Conservation (phyloP, 2,888 invertebrate species). For the Harpalus rufipes region DNA sequence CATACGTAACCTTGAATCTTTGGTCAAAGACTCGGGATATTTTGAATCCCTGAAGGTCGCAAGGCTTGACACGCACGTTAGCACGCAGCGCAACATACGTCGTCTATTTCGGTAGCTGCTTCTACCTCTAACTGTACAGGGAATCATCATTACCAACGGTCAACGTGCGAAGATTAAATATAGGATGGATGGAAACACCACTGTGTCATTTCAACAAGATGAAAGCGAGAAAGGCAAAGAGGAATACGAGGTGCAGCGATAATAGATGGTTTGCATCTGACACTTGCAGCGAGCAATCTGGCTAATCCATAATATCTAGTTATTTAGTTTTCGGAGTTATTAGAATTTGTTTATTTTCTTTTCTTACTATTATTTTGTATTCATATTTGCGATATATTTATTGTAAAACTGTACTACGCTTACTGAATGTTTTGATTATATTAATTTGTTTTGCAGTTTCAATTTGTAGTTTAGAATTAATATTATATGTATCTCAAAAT, state of each 20-base stretch:
- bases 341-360: too few relatives aligned
- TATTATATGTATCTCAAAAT: too few relatives aligned
- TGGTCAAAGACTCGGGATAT: conserved; percentile 43
- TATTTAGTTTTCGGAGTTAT: too few relatives aligned
- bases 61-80: conserved; percentile 26
- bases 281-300: background rate
- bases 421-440: too few relatives aligned
- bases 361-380: too few relatives aligned
- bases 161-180: conserved; percentile 41
- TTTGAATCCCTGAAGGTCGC: conserved; percentile 21
- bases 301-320: too few relatives aligned
- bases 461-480: too few relatives aligned
- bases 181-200: conserved; percentile 32
- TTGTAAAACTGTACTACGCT: too few relatives aligned
- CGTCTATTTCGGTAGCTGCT: conserved; percentile 30
- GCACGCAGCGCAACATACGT: conserved; percentile 8
- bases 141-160: conserved; percentile 37
- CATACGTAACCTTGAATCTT: conserved; percentile 33
- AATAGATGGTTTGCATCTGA: background rate
- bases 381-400: too few relatives aligned
- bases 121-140: conserved; percentile 36
- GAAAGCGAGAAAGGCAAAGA: background rate
- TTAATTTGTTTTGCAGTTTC: too few relatives aligned
- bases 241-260: background rate
- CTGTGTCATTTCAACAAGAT: conserved; percentile 17